Base-by-base conservation (phyloP, 2,797 vertebrate genomes). In the Sphaeramia orbicularis region DNA sequence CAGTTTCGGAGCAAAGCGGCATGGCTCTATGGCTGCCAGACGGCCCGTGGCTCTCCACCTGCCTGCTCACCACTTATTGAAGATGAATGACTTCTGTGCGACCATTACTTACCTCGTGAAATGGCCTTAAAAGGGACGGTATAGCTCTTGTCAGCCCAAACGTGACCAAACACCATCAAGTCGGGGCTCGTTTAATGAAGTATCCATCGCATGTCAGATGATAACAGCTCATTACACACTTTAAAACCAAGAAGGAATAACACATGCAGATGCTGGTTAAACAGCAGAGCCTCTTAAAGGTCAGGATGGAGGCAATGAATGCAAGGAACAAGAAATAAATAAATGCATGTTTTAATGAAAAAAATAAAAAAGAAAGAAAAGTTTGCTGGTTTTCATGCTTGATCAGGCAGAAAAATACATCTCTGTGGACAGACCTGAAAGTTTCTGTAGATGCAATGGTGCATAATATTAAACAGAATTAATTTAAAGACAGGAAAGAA, bases 31-130 rank as follows among this genome's bases (percentile, higher is more conserved):
- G 61, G 64, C 66, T 72, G 74, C 82, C 69, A 74, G 83, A 50
- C 71, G 41, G 86, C 74, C 73, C 37, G 37, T 65, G 76, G 79
- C 78, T 82, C 80, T 82, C 85, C 80, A 81, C 80, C 78, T 86
- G 87, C 87, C 81, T 48, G 69, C 72, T 73, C 67, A 15, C 74
- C 69, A 74, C 80, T 88, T 82, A 81, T 53, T 83, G 76, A 84
- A 84, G 86, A 90, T 78, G 63, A 82, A 90, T 81, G 76, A 82
- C 72, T 80, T 68, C 64, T 69, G 50, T 72, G 60, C 11, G 13
- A 56, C 74, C 67, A 87, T 91, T 87, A 86, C 80, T 88, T 88
- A 86, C 66, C 59, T 42, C 7, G 61, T 71, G 79, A 80, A 87
- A 85, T 76, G 55, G 76, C 79, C 81, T 79, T 81, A 80, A 82